Conservation (phyloP, 2,888 invertebrate genomes). For the Dasysyrphus tricinctus region DNA sequence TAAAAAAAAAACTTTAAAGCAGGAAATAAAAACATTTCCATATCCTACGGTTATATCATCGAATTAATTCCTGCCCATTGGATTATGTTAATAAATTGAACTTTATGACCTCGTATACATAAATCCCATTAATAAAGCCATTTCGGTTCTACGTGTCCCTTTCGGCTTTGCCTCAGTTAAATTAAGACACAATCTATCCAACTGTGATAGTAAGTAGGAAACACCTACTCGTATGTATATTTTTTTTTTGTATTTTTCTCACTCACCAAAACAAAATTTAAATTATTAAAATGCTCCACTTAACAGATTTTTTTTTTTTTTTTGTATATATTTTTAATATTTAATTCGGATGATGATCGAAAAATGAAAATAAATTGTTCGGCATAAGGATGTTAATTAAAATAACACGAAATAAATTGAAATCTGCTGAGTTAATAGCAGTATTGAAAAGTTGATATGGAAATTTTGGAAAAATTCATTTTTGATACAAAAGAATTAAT, state of each 20-base stretch:
- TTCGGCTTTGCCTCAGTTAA: slow-evolving; percentile 21
- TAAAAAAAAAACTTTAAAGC: not conserved
- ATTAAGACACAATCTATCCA: slow-evolving; percentile 48
- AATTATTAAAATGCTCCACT: slow-evolving; percentile 48
- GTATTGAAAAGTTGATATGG: not conserved
- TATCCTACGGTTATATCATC: slow-evolving; percentile 42
- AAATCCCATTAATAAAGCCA: slow-evolving; percentile 55
- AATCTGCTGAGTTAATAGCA: not conserved
- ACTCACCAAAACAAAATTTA: slow-evolving; percentile 15
- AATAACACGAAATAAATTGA: slow-evolving; percentile 21
- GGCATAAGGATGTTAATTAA: slow-evolving; percentile 32
- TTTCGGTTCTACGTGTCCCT: slow-evolving; percentile 16
- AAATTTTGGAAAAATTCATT: not conserved
- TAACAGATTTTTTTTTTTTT: slow-evolving; percentile 12
- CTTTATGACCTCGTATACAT: slow-evolving; percentile 51
- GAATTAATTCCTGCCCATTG: slow-evolving; percentile 58
- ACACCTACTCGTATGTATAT: not conserved
- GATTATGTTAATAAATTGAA: slow-evolving; percentile 65
- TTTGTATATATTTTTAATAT: not conserved
- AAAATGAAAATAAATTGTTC: slow-evolving; percentile 46
- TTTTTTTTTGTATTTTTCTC: slow-evolving; percentile 21
- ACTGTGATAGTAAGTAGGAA: slow-evolving; percentile 22
- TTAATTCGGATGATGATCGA: slow-evolving; percentile 21
- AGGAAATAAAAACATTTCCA: slow-evolving; percentile 9
- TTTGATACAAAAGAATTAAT: not conserved